Percentiles rank a stretch among this genome's conserved stretches.
Conservation (phyloP, 1,140 invertebrate genomes). For the Cepaea nemoralis region DNA sequence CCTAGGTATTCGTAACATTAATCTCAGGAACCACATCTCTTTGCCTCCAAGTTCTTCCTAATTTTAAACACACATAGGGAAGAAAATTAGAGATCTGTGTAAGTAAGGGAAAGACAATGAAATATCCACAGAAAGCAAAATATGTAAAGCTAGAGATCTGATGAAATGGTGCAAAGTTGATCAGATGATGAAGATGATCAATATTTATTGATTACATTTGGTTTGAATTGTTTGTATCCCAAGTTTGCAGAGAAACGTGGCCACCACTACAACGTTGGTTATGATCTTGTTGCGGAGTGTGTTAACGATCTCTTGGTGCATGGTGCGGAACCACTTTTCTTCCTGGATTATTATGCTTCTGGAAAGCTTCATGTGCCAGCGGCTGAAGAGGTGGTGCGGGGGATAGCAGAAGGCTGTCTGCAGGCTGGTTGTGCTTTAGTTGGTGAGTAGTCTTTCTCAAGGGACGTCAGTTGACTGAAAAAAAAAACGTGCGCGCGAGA, state of each 20-base stretch:
- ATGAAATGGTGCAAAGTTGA: too few species aligned
- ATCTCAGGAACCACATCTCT: too few species aligned
- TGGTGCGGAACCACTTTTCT: conserved; percentile 94
- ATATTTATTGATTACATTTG: neutral
- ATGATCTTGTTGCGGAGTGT: conserved; percentile 97
- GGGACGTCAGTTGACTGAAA: too few species aligned
- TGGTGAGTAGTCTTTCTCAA: conserved; percentile 77
- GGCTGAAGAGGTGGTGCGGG: conserved; percentile 84
- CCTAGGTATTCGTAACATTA: too few species aligned
- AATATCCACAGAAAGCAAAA: too few species aligned
- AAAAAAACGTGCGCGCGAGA: too few species aligned
- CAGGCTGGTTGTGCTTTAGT: conserved; percentile 89
- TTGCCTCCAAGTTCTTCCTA: too few species aligned
- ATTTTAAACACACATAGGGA: too few species aligned
- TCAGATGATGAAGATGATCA: too few species aligned
- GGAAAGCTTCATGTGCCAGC: conserved; percentile 84
- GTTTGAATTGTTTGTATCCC: conserved; percentile 30
- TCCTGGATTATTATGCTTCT: conserved; percentile 96
- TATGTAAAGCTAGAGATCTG: too few species aligned
- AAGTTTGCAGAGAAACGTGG: conserved; percentile 80
- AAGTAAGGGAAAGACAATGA: too few species aligned
- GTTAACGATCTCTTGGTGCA: conserved; percentile 96
- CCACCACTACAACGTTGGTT: conserved; percentile 88
- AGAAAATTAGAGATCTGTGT: too few species aligned
- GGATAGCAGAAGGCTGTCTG: conserved; percentile 89